Conservation (phyloP, 2,888 invertebrate species). For the Leucophenga maculata region DNA sequence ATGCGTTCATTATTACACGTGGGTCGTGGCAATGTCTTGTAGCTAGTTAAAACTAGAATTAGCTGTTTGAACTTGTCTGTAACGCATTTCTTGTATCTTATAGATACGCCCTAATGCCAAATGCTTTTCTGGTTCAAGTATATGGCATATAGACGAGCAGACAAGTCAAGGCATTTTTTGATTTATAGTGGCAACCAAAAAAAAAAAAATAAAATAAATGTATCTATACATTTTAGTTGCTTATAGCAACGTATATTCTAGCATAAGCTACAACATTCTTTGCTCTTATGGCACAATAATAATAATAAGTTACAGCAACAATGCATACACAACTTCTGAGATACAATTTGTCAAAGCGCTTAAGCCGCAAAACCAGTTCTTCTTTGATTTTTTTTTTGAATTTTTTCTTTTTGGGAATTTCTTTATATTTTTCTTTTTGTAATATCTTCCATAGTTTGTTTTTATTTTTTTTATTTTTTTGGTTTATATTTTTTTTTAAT, state of each 20-base stretch:
- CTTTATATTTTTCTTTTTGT: constrained; percentile 18
- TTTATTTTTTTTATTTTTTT: constrained; percentile 13
- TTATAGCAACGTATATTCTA: too few species aligned
- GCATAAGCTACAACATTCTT: too few species aligned
- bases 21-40: neutral
- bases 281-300: too few species aligned
- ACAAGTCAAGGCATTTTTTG: neutral
- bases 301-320: neutral
- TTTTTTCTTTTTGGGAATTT: constrained; percentile 23
- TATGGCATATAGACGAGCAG: constrained; percentile 25
- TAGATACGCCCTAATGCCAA: constrained; percentile 4
- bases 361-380: constrained; percentile 37
- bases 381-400: constrained; percentile 25
- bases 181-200: neutral
- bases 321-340: neutral
- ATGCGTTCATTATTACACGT: neutral
- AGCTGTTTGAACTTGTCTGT: constrained; percentile 11
- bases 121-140: neutral
- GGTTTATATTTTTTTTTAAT: constrained; percentile 12
- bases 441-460: neutral
- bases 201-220: neutral
- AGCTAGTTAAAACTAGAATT: neutral
- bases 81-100: neutral
- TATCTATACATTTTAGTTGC: too few species aligned
- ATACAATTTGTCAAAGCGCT: constrained; percentile 2